Evolutionary conservation across 2,113 vertebrate genomes (phyloP), one percentile per base, ranked within the genome.

Genomic region (Stictonetta naevosa): DNA sequence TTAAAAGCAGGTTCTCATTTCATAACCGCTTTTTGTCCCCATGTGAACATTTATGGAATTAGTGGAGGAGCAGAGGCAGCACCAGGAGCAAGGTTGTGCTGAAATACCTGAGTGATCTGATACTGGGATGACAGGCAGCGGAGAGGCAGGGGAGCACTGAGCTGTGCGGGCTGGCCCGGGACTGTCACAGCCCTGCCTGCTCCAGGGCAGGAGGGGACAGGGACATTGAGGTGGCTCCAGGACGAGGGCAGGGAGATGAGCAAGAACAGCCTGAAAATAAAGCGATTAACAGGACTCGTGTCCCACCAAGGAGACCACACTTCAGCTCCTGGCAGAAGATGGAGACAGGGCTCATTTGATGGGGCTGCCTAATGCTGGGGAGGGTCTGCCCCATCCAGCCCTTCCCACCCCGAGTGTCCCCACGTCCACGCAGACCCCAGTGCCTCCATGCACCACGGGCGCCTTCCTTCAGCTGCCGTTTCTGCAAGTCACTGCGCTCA

Each of bases 401-500:
- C 29, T 88, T 86, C 68, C 36, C 46, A 78, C 4, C 20, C 23
- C 28, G 29, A 56, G 36, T 33, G 64, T 52, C 33, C 48, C 53
- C 38, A 29, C 4, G 38, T 71, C 58, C 2, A 5, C 31, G 46
- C 26, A 81, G 86, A 64, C 31, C 44, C 21, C 29, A 60, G 36
- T 3, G 2, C 59, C 33, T 34, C 62, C 86, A 42, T 67, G 50
- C 92, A 88, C 68, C 86, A 40, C 17, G 14, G 46, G 80, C 55
- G 80, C 36, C 88, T 59, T 50, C n/a, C 33, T 77, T 92, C 71
- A 84, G 60, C 44, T 79, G 83, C 89, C 11, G 4, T 92, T 96
- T 95, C 92, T 95, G 95, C 95, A 96, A 95, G 95, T 96, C 95
- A 92, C 86, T 34, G 80, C 62, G 60, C 96, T 95, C 77, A 89